Base-by-base conservation (phyloP, 2,797 vertebrate genomes). In the Gouania willdenowi region DNA sequence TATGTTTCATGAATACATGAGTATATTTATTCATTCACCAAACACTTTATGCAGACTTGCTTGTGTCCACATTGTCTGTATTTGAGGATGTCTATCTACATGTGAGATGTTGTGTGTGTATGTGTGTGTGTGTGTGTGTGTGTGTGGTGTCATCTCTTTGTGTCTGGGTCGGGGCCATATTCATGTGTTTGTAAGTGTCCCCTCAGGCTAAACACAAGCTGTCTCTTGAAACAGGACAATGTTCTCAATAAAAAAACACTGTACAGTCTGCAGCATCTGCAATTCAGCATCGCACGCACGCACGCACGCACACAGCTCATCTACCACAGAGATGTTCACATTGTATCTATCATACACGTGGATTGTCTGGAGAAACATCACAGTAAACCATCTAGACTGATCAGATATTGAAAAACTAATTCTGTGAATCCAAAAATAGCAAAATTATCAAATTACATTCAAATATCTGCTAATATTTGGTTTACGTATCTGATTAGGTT, bases 111-210 rank as follows among this genome's bases (percentile, higher is more conserved):
- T 44, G 17, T 37, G 19, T 58, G 38, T 51, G 16, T 15, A 17
- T 21, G 41, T 29, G n/a, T 39, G 27, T 26, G 18, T 15, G 15
- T 48, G 46, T 70, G 55, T 52, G 52, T 55, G 51, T 67, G 39
- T 75, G 68, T 62, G 54, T 32, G 51, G 75, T 83, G 80, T 71
- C 77, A 83, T 78, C 71, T 82, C 82, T 88, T 88, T 86, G 85
- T 88, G 85, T 87, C 84, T 88, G 77, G 83, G 71, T 79, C 48
- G 63, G 59, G 77, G 64, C 75, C 75, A 85, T 80, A 81, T 80
- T 84, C 76, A 76, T 70, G 72, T 77, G 79, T 82, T 71, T 78
- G 59, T 80, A 81, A 79, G 79, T 80, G 79, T 83, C 81, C 83
- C 86, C 81, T 68, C 69, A 81, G 83, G 86, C 80, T 73, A 77